Evolutionary conservation across 2,888 invertebrate genomes (phyloP).

Genomic region (Lutraria lutraria): DNA sequence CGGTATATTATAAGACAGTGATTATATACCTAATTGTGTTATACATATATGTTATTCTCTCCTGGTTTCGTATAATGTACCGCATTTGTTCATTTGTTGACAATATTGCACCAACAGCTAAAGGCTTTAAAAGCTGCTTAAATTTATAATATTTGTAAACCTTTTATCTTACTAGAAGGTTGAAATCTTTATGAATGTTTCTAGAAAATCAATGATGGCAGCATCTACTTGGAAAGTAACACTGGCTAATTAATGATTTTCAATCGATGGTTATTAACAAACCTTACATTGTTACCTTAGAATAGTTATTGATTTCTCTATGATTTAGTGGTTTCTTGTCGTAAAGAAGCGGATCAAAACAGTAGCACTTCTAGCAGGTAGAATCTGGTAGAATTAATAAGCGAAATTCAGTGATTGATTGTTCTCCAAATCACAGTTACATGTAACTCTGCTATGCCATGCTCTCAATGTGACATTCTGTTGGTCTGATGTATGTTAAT

Average conservation of each 20-base stretch:
- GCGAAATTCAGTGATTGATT: neutral
- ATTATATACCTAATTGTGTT: neutral
- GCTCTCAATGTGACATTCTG: neutral
- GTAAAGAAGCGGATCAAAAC: neutral
- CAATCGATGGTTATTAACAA: neutral
- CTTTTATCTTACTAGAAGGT: neutral
- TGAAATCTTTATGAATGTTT: neutral
- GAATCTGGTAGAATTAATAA: neutral
- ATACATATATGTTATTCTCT: neutral
- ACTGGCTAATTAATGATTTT: neutral
- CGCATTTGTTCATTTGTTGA: constrained; percentile 10
- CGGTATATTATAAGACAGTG: no score
- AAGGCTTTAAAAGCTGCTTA: no score
- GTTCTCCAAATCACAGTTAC: neutral
- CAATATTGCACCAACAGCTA: neutral
- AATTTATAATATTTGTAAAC: constrained; percentile 20
- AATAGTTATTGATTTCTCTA: neutral
- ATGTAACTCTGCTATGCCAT: neutral
- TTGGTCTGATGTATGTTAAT: no score
- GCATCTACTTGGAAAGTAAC: neutral
- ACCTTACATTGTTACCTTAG: constrained; percentile 8
- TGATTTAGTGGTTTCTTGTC: neutral
- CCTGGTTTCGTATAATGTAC: neutral
- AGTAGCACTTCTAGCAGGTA: neutral
- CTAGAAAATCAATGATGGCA: neutral